These are phyloP conservation scores for Drosophila subpulchrella DNA, from an alignment of 1,140 invertebrate species.

Conservation along the genomic window DNA sequence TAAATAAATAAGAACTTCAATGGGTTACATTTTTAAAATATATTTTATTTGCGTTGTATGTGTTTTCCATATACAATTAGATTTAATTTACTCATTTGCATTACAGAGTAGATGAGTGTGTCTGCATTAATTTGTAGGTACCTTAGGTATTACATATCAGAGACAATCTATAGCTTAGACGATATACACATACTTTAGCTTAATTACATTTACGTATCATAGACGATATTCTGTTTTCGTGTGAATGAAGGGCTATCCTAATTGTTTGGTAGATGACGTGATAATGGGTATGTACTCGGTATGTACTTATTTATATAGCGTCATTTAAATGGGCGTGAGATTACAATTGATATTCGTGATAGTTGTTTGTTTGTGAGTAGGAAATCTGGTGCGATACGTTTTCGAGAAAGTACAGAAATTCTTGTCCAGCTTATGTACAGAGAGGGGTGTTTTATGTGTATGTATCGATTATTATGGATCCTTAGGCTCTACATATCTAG, in stretches of 20 bases:
- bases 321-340: conserved; percentile 49
- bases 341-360: conserved; percentile 39
- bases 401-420: conserved; percentile 27
- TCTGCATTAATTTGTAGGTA: conserved; percentile 79
- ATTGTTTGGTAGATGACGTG: conserved; percentile 36
- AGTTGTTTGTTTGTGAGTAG: conserved; percentile 6
- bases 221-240: conserved; percentile 49
- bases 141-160: conserved; percentile 78
- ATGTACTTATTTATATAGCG: conserved; percentile 53
- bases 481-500: conserved; percentile 40
- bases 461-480: conserved; percentile 24
- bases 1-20: background rate
- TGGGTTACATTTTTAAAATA: conserved; percentile 70
- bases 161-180: conserved; percentile 60
- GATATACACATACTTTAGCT: conserved; percentile 52
- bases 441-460: conserved; percentile 5
- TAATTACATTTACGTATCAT: conserved; percentile 70
- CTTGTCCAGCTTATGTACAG: conserved; percentile 47
- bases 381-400: conserved; percentile 42
- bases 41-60: conserved; percentile 71
- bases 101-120: conserved; percentile 70
- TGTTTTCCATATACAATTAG: conserved; percentile 66
- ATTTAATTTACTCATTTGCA: conserved; percentile 48
- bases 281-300: conserved; percentile 6
- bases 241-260: conserved; percentile 32